Evolutionary conservation across 92 coral and sea anemone genomes (phyloP), one percentile per base, ranked within the genome.

Genomic region (Blastomussa wellsi): DNA sequence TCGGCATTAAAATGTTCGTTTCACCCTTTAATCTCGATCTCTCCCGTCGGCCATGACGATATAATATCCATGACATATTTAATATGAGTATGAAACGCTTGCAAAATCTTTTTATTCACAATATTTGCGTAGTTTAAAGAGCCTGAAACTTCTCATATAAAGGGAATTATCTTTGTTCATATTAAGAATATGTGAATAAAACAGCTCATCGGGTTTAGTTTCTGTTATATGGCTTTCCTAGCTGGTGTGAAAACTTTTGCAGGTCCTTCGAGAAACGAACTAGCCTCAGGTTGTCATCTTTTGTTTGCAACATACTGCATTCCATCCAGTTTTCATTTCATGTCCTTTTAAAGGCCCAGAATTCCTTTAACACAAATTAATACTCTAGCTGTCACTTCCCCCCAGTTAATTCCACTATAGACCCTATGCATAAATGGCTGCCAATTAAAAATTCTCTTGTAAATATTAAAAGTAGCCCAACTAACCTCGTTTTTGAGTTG

Each of bases 101-200:
- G 75, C 35, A 70, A 70, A 70, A 70, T 70, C 75, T 70, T 70
- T 70, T 70, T 70, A 70, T 70, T 70, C 75, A 70, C 75, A 70
- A 70, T 70, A 70, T 36, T 70, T 70, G 75, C 75, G 48, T 36
- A 69, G 74, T 69, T 69, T 69, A 69, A 69, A 74, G 37, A 42
- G 78, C 78, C 78, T 74, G 79, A 74, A 74, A 74, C 79, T 74
- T 44, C 79, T 74, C 62, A 49, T 74, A 44, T 44, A 29, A 48
- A 74, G 79, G 62, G 79, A 74, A n/a, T n/a, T n/a, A 74, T 49
- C 79, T 74, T 49, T 74, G 60, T 74, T 74, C 79, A 49, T 44
- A 74, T n/a, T 74, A 74, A 42, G 79, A 74, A 74, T 74, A 74
- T 74, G 62, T 42, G 79, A 74, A 74, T 74, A 74, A 74, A 74